Evolutionary conservation across 2,888 invertebrate species (phyloP).

Genomic region (Megalurothrips usitatus): DNA sequence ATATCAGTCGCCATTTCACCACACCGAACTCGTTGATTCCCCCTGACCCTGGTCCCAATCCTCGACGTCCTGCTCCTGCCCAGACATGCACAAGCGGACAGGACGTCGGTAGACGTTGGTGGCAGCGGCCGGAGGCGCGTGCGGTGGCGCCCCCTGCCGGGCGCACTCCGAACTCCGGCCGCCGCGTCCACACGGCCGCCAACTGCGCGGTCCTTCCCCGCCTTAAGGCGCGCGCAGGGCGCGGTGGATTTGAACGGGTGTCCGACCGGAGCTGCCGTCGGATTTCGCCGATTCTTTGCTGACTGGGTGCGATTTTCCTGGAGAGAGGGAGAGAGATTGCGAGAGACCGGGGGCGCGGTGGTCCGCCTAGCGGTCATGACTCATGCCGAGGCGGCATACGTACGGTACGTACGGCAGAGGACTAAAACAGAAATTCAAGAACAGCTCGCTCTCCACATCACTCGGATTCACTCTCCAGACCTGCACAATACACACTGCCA

Average conservation of each 20-base stretch:
- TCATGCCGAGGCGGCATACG: too few relatives aligned
- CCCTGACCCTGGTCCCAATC: neutral
- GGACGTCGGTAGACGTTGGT: too few relatives aligned
- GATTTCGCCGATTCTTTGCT: neutral
- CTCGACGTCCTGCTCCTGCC: neutral
- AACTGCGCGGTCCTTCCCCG: neutral
- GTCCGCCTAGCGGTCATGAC: too few relatives aligned
- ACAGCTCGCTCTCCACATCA: too few relatives aligned
- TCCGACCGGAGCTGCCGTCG: neutral
- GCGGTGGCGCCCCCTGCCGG: neutral
- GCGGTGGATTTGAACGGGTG: neutral
- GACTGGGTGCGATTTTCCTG: neutral
- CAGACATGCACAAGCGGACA: too few relatives aligned
- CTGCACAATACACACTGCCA: too few relatives aligned
- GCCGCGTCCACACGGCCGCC: neutral
- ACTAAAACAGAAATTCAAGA: too few relatives aligned
- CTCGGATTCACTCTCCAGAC: too few relatives aligned
- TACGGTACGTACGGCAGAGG: too few relatives aligned
- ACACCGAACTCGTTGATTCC: neutral
- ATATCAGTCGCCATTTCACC: neutral
- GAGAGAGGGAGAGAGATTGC: neutral
- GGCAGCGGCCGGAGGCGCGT: neutral
- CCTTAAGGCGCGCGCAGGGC: neutral
- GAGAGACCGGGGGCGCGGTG: too few relatives aligned
- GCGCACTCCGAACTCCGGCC: neutral